Base-by-base conservation (phyloP, 2,888 invertebrate genomes). In the Drosophila nr. perissopoda region DNA sequence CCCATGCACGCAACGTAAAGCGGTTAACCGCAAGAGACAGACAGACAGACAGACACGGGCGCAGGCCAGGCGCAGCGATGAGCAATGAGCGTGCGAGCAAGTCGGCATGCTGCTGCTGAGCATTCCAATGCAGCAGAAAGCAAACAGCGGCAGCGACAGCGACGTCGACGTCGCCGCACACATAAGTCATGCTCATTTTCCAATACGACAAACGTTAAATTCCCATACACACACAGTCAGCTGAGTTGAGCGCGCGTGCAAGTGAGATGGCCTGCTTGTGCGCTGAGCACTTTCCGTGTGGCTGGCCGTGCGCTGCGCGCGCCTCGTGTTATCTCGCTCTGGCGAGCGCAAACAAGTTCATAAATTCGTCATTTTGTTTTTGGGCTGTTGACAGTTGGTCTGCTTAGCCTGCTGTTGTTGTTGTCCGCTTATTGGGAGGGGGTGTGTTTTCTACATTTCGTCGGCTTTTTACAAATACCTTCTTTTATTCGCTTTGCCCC, bases 311-410 rank as follows among this genome's bases (percentile, higher is more conserved):
- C 33, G 67, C 13, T 57, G 16, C 29, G 42, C 51, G 59, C 33
- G 21, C 46, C 18, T 59, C 31, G 29, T 52, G 71, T 78, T 65
- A 61, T 83, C 86, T 77, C 88, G 69, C 69, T 78, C 61, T 76
- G 10, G 60, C 85, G 85, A 81, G 74, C 85, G 65, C 65, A 70
- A 74, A 73, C 77, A 76, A 79, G 81, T 88, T 88, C 83, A 91
- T 91, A 90, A 91, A 92, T 91, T 90, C 92, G 87, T 91, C 92
- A 92, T 92, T 92, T 91, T 91, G 91, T 92, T 91, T 91, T 91
- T 83, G 74, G 77, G 72, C 76, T 83, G 91, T 84, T 92, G 92
- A 92, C 92, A 91, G 92, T 84, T 92, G 87, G 79, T 74, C 76
- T 74, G 76, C 58, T 70, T 70, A 70, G 71, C 18, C 70, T 73